Evolutionary conservation across 1,140 invertebrate genomes (phyloP), one percentile per base, ranked within the genome.

Genomic region (Venustaconcha ellipsiformis): DNA sequence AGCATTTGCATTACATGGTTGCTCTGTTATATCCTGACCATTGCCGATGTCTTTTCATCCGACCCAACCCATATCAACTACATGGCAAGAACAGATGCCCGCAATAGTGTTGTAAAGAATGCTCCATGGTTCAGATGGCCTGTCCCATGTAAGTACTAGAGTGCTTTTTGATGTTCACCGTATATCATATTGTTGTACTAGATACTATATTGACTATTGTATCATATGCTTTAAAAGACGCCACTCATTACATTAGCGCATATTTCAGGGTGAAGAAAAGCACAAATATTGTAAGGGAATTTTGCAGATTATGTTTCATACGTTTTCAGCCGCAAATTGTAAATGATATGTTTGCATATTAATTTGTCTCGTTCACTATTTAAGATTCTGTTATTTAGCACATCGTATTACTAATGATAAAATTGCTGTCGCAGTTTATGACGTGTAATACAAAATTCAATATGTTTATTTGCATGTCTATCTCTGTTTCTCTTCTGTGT

Each of bases 91-190:
- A 95, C 95, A 0, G 96, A 97, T 84, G 92, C 93, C 12, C 95
- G 95, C 80, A 80, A 95, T 0, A 92, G 92, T 70, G 94, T 95
- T 68, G 89, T 96, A n/a, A 89, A 90, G n/a, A 92, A 94, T 80
- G 93, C 95, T 1, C 92, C 93, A 0, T 96, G 95, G 95, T 95
- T 97, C 85, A 90, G 95, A 23, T 86, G 96, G 56, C 95, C 95
- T 13, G 96, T 96, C 91, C 96, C 96, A 79, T 93, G 93, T 94
- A 87, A 87, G 72, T 13, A 48, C 3, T 6, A 18, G 37, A 48
- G 37, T 48, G 18, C 55, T 62, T 14, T 18, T 30, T 30, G 26
- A 30, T 30, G 4, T 30, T 30, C 26, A 3, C 26, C 4, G 26
- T 30, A 30, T 2, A 30, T 30, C 26, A 30, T 30, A 30, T 4